Base-by-base conservation (phyloP, 2,888 invertebrate species). In the Sturmia bella region DNA sequence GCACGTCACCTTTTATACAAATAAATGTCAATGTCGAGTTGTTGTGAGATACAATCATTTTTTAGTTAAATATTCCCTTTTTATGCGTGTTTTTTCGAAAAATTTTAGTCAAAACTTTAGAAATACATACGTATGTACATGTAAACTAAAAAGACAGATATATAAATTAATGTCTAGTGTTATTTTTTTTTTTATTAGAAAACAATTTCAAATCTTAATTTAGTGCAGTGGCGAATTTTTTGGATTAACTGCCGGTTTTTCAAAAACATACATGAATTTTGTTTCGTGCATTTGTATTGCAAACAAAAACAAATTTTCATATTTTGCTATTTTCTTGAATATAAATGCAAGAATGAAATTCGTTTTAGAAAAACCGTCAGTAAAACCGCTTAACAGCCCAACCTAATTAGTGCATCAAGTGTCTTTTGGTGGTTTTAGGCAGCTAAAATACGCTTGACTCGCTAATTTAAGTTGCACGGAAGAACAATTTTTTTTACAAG, bases 21-120 rank as follows among this genome's bases (percentile, higher is more conserved):
- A 68, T 32, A 27, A 56, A 70, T 15, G 41, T 81, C 45, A 84
- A 79, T 85, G 78, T 87, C 85, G 85, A 88, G 87, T 87, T 88
- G 89, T 89, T 90, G 90, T 90, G 90, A 90, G 86, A 89, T 89
- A 89, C 90, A 90, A 90, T 90, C 90, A 90, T 88, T 87, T 85
- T 84, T 48, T 19, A 24, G 19, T 45, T 76, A 37, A 54, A 43
- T 68, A 59, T 74, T n/a, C n/a, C 52, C 59, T 72, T 69, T 83
- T 77, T 76, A 70, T 69, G 50, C 75, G 56, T 73, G 61, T 76
- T 81, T 63, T 72, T 70, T 52, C 17, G 54, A 76, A 66, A 50
- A 24, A 13, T 59, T 66, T 66, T 57, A 63, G 17, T 27, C 17
- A 45, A 56, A 63, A 54, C 21, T 72, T 63, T 68, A 76, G 56